Percentiles rank a stretch among this genome's conserved stretches.
phyloP scores from a whole-genome alignment of 2,888 invertebrate species.

The Yponomeuta evonymella region DNA sequence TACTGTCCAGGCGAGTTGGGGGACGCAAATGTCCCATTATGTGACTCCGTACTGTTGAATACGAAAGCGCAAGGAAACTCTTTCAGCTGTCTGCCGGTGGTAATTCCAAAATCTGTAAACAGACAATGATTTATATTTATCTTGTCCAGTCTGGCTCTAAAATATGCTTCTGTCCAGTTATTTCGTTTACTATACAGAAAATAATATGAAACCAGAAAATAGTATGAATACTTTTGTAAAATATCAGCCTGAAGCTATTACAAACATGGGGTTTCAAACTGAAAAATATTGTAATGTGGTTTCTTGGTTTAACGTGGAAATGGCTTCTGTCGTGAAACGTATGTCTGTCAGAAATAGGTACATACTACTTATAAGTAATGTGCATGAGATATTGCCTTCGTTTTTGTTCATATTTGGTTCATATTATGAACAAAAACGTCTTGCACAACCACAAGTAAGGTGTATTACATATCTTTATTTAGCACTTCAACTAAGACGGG shows the following conservation, averaged over 20 bases:
- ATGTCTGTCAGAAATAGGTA: no score
- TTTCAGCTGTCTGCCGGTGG: slow-evolving; percentile 85
- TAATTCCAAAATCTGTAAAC: slow-evolving; percentile 89
- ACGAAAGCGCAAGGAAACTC: slow-evolving; percentile 90
- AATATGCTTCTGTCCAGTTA: not conserved
- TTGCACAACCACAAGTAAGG: not conserved
- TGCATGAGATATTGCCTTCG: no score
- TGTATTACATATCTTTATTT: not conserved
- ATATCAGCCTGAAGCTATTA: no score
- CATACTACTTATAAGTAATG: no score
- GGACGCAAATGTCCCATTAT: slow-evolving; percentile 88
- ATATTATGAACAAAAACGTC: no score
- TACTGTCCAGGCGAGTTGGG: slow-evolving; percentile 95
- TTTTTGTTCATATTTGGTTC: no score
- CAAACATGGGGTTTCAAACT: no score
- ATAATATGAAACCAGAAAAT: no score
- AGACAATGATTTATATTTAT: not conserved
- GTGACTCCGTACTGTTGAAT: slow-evolving; percentile 88
- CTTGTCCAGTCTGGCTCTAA: not conserved
- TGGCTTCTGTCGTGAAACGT: not conserved
- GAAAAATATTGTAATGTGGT: not conserved
- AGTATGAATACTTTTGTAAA: no score
- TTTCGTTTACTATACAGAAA: not conserved
- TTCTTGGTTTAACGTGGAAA: not conserved
- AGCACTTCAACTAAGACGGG: not conserved